phyloP scores from a whole-genome alignment of 1,140 invertebrate species.

The Arctopsyche grandis region DNA sequence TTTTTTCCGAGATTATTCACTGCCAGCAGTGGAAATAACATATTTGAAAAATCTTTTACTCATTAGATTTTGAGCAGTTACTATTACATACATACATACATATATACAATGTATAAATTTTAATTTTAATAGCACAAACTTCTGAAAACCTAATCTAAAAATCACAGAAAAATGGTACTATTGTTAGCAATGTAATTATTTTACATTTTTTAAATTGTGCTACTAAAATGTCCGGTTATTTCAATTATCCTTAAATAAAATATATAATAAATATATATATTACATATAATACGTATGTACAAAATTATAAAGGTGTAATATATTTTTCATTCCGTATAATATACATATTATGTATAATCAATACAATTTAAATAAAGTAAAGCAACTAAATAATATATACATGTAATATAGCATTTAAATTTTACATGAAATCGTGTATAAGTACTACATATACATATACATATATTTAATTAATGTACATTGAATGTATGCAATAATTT shows the following conservation, averaged over 20 bases:
- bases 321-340: too few relatives aligned
- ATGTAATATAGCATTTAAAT: too few relatives aligned
- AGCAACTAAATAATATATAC: too few relatives aligned
- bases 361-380: too few relatives aligned
- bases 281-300: too few relatives aligned
- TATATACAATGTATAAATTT: background rate
- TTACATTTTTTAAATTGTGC: background rate
- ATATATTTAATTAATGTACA: constrained; percentile 8
- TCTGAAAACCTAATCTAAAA: background rate
- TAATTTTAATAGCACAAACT: background rate
- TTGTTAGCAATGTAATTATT: background rate
- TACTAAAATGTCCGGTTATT: too few relatives aligned
- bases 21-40: constrained; percentile 8
- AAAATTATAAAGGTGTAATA: too few relatives aligned
- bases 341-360: too few relatives aligned
- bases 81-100: background rate
- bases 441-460: background rate
- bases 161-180: constrained; percentile 10
- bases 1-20: background rate
- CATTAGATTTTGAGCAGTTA: background rate
- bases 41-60: background rate
- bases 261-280: too few relatives aligned
- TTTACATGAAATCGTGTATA: background rate
- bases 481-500: background rate
- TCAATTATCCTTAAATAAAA: too few relatives aligned